Conservation (phyloP, 92 coral and sea anemone genomes). For the Desmophyllum pertusum region DNA sequence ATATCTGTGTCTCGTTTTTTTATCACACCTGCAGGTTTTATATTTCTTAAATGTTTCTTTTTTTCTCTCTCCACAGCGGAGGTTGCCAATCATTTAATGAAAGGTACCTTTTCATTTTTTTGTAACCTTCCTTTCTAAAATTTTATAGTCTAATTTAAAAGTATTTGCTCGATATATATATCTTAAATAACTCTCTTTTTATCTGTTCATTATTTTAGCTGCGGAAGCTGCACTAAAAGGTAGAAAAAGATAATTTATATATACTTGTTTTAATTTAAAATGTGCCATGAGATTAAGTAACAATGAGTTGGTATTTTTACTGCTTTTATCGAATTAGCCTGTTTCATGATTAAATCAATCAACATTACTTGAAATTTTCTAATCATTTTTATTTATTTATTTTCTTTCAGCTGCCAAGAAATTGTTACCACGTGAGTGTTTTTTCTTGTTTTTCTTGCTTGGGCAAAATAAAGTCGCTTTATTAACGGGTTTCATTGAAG, state of each 20-base stretch:
- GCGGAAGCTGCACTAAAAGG: slow-evolving; percentile 98
- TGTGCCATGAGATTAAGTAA: neutral
- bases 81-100: slow-evolving; percentile 95
- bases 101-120: slow-evolving; percentile 55
- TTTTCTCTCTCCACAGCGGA: slow-evolving; percentile 61
- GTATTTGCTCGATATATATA: neutral
- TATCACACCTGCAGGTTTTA: neutral
- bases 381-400: neutral
- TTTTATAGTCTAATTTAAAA: neutral
- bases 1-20: neutral
- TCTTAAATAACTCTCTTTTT: neutral
- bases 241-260: neutral
- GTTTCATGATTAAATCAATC: neutral
- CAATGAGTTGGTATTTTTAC: no score
- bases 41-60: neutral
- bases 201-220: slow-evolving; percentile 54
- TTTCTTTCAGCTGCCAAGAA: slow-evolving; percentile 90
- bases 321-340: no score
- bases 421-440: slow-evolving; percentile 84
- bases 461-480: neutral
- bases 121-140: neutral
- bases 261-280: neutral
- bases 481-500: no score
- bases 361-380: neutral
- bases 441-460: neutral